A percentile compares a stretch with the other conserved stretches of the same genome.
These are phyloP conservation scores for Ciconia nigra DNA, from an alignment of 2,797 vertebrate genomes.

Conservation along the genomic window DNA sequence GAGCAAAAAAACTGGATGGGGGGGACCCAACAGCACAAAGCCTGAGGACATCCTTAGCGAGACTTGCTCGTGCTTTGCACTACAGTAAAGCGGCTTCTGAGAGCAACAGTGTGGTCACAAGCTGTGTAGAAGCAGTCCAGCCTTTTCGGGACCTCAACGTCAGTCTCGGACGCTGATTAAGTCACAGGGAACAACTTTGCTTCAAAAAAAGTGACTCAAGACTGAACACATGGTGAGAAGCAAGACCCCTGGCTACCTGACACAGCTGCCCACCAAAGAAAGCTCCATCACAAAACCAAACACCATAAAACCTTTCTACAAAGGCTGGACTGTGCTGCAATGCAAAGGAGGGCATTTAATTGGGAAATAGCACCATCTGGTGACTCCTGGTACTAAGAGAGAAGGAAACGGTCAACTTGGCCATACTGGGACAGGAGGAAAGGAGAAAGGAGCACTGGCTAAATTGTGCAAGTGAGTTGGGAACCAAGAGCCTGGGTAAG, in stretches of 20 bases:
- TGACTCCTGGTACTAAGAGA: background rate
- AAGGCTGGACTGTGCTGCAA: background rate
- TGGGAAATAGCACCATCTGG: constrained; percentile 60
- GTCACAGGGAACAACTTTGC: background rate
- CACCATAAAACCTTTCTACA: fast-evolving
- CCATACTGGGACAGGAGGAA: fast-evolving
- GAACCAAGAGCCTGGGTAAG: background rate
- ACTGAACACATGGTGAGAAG: background rate
- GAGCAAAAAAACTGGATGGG: background rate
- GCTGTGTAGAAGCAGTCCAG: background rate
- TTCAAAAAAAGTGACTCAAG: background rate
- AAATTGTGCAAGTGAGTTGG: fast-evolving
- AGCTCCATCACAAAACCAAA: background rate
- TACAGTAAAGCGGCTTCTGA: background rate
- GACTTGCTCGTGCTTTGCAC: background rate
- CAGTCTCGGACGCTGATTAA: background rate
- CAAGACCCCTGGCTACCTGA: background rate
- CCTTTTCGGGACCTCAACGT: fast-evolving
- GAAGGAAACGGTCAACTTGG: background rate
- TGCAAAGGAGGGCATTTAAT: background rate
- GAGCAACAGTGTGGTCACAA: background rate
- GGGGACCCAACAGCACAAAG: background rate
- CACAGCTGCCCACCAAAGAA: background rate
- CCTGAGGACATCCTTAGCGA: background rate
- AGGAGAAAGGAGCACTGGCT: background rate